Conservation (phyloP, 2,113 vertebrate species). For the Gopherus flavomarginatus region DNA sequence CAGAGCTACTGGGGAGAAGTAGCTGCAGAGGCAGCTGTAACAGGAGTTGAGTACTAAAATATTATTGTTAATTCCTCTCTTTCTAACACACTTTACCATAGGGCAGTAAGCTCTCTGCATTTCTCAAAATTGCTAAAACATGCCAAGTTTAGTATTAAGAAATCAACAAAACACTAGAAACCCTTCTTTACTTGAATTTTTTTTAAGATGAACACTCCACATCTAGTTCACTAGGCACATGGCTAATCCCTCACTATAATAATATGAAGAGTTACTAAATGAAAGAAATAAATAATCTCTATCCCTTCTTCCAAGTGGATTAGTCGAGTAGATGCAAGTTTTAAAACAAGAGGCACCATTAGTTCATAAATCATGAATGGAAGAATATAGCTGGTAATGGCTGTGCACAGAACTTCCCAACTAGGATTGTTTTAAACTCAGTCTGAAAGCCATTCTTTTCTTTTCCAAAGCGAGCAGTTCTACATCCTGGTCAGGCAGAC, state of each 20-base stretch:
- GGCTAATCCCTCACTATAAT: background rate
- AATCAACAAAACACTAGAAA: background rate
- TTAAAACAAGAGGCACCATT: background rate
- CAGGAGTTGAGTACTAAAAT: too few relatives aligned
- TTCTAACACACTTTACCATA: background rate
- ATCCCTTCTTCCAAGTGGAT: background rate
- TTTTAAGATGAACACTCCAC: background rate
- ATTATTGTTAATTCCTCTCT: background rate
- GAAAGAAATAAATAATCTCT: background rate
- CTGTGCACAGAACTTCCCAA: background rate
- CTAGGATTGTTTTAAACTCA: accelerated
- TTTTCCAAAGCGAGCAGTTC: background rate
- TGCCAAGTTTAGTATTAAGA: background rate
- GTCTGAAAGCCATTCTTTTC: background rate
- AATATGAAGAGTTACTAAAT: background rate
- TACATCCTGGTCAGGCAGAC: background rate
- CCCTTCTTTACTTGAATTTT: background rate
- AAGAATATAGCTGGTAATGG: background rate
- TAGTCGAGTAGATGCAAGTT: background rate
- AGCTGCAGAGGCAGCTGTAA: too few relatives aligned
- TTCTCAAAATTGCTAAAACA: background rate
- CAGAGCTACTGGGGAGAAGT: too few relatives aligned
- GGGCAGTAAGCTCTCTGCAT: background rate
- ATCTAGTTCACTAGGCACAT: background rate
- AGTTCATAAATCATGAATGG: background rate